Evolutionary conservation across 2,797 vertebrate genomes (phyloP), one percentile per base, ranked within the genome.

Genomic region (Hephaestus fuliginosus): DNA sequence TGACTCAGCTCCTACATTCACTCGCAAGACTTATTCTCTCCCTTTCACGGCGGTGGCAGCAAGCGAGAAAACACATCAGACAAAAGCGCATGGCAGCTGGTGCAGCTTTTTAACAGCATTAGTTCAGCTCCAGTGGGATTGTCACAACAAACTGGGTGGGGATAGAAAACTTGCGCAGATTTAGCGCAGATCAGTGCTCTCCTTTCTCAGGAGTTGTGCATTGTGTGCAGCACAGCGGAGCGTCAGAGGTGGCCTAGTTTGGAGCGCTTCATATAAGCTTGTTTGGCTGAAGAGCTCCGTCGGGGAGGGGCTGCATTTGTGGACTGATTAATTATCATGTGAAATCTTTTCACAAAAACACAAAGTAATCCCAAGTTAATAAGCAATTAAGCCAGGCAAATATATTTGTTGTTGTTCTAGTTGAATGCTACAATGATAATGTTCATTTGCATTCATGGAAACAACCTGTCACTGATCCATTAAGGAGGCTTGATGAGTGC

Each of bases 51-150:
- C 10, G 25, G 25, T 25, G 5, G 78, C 61, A 71, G 48, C 28
- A 12, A 76, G 28, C 10, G 7, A 70, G 75, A 64, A 76, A 84
- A 72, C 61, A 81, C 79, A 82, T 79, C 71, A 85, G 66, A 89
- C 71, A 83, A 81, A 89, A 89, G 73, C 83, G 69, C 73, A 78
- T 53, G 81, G 82, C 74, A 22, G 76, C 83, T 69, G 74, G 74
- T 71, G 86, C 81, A 75, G 86, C 84, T 83, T 89, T 90, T 91
- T 86, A 80, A 89, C 83, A 62, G 67, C 84, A 92, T 95, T 93
- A 92, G 92, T 93, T 94, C 86, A 64, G 88, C 87, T 80, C 79
- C 70, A 73, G 81, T 17, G 74, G 81, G 81, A 92, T 93, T 94
- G 92, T 93, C 91, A 93, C 87, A 90, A 82, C 15, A 66, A 69